A percentile compares a stretch with the other conserved stretches of the same genome.
These are phyloP conservation scores for Strigops habroptila DNA, from an alignment of 2,113 vertebrate species.

Conservation along the genomic window DNA sequence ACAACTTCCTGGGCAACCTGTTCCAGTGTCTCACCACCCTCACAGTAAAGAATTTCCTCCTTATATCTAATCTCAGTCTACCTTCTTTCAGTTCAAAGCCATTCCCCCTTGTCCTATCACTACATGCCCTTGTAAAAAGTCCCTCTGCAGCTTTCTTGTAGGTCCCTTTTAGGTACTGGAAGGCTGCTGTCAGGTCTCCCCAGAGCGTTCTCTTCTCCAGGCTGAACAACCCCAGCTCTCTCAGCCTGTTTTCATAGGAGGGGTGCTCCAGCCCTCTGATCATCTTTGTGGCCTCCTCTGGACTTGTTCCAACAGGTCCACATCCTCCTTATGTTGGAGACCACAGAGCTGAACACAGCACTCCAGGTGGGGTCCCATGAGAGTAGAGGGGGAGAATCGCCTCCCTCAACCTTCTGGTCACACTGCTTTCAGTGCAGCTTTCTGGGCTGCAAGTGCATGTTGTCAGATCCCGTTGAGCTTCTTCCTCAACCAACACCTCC, in stretches of 20 bases:
- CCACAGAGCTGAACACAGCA: neutral
- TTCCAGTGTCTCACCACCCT: neutral
- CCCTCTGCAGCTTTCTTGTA: neutral
- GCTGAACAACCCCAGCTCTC: neutral
- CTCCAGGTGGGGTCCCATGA: neutral
- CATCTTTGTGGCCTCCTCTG: neutral
- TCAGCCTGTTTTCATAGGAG: neutral
- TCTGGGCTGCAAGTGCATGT: neutral
- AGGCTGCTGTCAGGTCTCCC: neutral
- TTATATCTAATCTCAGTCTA: neutral
- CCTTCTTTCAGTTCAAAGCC: neutral
- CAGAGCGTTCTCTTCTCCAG: neutral
- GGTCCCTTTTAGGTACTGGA: neutral
- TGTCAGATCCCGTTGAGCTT: neutral
- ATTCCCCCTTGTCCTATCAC: neutral
- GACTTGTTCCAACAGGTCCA: neutral
- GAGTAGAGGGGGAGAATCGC: neutral
- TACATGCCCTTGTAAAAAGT: neutral
- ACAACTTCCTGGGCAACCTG: neutral
- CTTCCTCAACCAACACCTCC: neutral
- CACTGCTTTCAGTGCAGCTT: neutral
- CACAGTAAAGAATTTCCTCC: neutral
- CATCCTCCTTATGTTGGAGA: neutral
- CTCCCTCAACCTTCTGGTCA: neutral
- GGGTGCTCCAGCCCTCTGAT: neutral